Evolutionary conservation across 1,140 invertebrate genomes (phyloP).

Genomic region (Charaxes varanes): DNA sequence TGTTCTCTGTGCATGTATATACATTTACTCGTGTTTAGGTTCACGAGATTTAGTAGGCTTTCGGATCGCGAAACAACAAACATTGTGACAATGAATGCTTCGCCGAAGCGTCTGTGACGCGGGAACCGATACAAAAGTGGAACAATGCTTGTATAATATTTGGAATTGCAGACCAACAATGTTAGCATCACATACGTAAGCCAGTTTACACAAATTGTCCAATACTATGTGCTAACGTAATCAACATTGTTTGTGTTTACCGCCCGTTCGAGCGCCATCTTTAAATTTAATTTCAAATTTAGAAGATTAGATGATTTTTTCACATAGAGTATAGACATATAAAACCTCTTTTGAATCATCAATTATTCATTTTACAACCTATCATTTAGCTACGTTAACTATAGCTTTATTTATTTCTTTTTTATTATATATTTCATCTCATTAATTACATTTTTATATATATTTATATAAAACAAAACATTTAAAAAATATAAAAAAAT

Average conservation of each 20-base stretch:
- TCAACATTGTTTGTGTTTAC: slow-evolving; percentile 18
- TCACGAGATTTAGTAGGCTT: slow-evolving; percentile 56
- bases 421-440: no score
- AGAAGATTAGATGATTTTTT: no score
- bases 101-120: slow-evolving; percentile 58
- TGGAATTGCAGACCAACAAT: slow-evolving; percentile 46
- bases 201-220: slow-evolving; percentile 28
- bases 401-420: no score
- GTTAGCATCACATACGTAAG: slow-evolving; percentile 42
- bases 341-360: no score
- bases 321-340: no score
- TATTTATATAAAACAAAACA: no score
- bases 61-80: slow-evolving; percentile 53
- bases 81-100: slow-evolving; percentile 63
- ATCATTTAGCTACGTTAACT: no score
- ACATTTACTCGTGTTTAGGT: slow-evolving; percentile 54
- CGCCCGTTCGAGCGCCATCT: slow-evolving; percentile 24
- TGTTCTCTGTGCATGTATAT: slow-evolving; percentile 36
- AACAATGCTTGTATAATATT: slow-evolving; percentile 70
- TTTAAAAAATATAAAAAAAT: no score
- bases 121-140: slow-evolving; percentile 54
- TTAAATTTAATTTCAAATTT: no score
- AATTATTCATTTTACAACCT: no score
- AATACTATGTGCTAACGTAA: slow-evolving; percentile 19
- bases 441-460: no score